A percentile compares a stretch with the other conserved stretches of the same genome.
These are phyloP conservation scores for Amyelois transitella DNA, from an alignment of 1,140 invertebrate species.

Conservation along the genomic window DNA sequence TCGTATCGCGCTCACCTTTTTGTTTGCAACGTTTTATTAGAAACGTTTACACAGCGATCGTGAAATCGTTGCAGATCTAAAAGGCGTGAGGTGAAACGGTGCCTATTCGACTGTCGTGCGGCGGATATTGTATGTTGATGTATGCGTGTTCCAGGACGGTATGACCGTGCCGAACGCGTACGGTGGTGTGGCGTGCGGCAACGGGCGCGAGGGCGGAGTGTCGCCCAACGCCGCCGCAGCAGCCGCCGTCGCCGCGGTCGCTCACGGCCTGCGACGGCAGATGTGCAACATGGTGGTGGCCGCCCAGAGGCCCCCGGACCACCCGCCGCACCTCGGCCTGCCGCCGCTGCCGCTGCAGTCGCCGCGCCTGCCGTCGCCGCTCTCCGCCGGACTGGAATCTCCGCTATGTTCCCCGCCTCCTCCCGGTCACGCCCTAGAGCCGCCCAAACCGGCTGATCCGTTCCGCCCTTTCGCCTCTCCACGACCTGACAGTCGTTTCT, in stretches of 20 bases:
- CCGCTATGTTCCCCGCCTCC: constrained; percentile 66
- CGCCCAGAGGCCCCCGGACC: constrained; percentile 56
- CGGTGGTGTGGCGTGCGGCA: constrained; percentile 63
- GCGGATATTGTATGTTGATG: constrained; percentile 35
- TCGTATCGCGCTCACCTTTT: background rate
- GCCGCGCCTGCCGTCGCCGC: constrained; percentile 54
- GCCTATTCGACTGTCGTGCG: constrained; percentile 10
- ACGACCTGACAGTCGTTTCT: constrained; percentile 57
- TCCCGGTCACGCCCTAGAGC: constrained; percentile 61
- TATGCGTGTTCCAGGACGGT: constrained; percentile 65
- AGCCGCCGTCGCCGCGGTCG: constrained; percentile 83
- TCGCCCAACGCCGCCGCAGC: constrained; percentile 82
- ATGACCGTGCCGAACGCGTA: constrained; percentile 67
- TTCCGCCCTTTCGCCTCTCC: constrained; percentile 68
- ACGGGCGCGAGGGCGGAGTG: constrained; percentile 76
- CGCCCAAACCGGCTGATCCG: constrained; percentile 55
- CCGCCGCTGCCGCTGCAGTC: constrained; percentile 57
- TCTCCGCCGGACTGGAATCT: constrained; percentile 60
- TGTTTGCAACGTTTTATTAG: background rate
- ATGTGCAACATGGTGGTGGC: constrained; percentile 72
- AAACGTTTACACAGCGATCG: no score
- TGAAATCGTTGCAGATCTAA: background rate
- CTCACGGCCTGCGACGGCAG: constrained; percentile 76
- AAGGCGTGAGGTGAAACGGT: no score
- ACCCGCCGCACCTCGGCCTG: constrained; percentile 50